Conservation (phyloP, 2,888 invertebrate genomes). For the Gisinianus flammeolus region DNA sequence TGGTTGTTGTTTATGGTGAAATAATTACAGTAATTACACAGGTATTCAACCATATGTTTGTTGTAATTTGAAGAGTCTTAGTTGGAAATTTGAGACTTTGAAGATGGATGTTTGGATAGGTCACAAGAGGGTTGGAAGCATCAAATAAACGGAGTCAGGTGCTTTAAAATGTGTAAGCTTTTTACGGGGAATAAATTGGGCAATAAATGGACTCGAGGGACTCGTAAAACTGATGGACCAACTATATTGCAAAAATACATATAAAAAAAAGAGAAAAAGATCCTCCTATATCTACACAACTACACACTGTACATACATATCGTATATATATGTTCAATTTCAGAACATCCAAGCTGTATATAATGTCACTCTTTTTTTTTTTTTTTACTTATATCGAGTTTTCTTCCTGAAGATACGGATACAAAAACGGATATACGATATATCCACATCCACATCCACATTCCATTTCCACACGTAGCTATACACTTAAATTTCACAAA, state of each 20-base stretch:
- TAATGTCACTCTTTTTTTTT: no score
- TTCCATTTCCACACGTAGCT: no score
- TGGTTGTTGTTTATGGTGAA: neutral
- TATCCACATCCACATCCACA: no score
- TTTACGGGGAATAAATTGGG: slow-evolving; percentile 17
- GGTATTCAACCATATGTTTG: neutral
- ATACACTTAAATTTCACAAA: no score
- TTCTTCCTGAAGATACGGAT: no score
- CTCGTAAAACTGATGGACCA: slow-evolving; percentile 22
- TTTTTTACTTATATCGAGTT: no score
- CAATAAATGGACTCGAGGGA: slow-evolving; percentile 25
- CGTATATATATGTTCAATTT: no score
- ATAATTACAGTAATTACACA: slow-evolving; percentile 18
- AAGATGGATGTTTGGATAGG: neutral
- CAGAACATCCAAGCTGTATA: no score
- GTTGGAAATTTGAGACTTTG: neutral
- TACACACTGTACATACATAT: no score
- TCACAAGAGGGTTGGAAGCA: neutral
- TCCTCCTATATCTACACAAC: neutral
- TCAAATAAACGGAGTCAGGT: neutral
- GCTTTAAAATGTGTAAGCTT: slow-evolving; percentile 6
- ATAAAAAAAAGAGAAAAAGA: no score
- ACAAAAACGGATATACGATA: no score
- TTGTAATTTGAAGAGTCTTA: neutral
- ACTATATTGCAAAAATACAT: neutral